Conservation (phyloP, 2,113 vertebrate species). For the Acrocephalus arundinaceus region DNA sequence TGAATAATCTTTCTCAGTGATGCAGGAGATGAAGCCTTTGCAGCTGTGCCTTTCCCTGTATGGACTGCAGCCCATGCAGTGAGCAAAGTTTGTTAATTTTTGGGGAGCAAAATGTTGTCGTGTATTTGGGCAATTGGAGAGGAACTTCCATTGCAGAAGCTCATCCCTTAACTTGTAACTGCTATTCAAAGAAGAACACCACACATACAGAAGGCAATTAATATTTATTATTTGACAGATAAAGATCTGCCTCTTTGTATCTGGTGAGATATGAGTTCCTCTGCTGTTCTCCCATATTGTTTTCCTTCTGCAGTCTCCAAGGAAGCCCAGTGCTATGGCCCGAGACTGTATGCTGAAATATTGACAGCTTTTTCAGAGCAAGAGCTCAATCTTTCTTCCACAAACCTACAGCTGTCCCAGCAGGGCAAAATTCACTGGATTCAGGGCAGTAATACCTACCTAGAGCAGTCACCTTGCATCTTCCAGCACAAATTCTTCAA, state of each 20-base stretch:
- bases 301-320: background rate
- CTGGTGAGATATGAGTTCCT: background rate
- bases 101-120: background rate
- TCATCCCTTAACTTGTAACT: background rate
- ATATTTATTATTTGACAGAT: background rate
- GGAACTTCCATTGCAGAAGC: background rate
- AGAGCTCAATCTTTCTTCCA: background rate
- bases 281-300: background rate
- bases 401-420: background rate
- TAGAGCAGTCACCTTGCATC: accelerated
- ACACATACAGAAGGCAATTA: background rate
- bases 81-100: background rate
- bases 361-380: background rate
- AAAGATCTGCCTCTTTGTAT: background rate
- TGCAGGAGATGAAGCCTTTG: background rate
- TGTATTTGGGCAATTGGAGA: background rate
- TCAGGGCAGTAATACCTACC: background rate
- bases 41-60: background rate
- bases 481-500: background rate
- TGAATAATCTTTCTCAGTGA: background rate
- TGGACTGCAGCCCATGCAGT: background rate
- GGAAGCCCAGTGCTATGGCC: background rate
- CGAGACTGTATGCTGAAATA: background rate
- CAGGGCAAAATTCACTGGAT: background rate
- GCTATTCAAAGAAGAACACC: background rate